A percentile compares a stretch with the other conserved stretches of the same genome.
Evolutionary conservation across 2,888 invertebrate genomes (phyloP).

Genomic region (Phytoseiulus persimilis): DNA sequence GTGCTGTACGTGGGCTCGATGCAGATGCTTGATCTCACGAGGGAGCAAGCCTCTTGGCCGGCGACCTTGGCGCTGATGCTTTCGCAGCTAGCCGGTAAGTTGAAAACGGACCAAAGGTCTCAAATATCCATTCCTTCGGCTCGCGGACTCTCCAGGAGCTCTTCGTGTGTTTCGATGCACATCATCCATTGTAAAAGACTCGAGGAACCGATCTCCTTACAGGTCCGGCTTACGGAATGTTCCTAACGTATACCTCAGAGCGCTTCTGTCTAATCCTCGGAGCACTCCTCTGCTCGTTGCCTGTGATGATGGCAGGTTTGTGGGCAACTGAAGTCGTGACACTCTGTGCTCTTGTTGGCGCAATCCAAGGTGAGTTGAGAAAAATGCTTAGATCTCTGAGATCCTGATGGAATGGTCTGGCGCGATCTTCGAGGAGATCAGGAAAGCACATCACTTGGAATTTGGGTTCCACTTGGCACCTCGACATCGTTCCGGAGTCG

Average conservation of each 20-base stretch:
- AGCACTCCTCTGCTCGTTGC: background rate
- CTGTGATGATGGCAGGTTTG: background rate
- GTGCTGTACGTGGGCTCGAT: constrained; percentile 30
- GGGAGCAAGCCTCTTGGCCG: constrained; percentile 25
- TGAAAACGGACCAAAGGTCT: too few relatives aligned
- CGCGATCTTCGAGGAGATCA: too few relatives aligned
- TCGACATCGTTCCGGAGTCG: too few relatives aligned
- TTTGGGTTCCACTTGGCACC: too few relatives aligned
- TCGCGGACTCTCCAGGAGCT: too few relatives aligned
- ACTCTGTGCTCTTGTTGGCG: background rate
- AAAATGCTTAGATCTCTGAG: too few relatives aligned
- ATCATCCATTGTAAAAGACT: too few relatives aligned
- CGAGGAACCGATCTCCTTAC: background rate
- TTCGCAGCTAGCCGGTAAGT: constrained; percentile 14
- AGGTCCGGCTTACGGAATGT: background rate
- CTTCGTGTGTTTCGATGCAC: too few relatives aligned
- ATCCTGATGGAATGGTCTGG: too few relatives aligned
- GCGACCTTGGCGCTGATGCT: constrained; percentile 23
- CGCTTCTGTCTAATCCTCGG: background rate
- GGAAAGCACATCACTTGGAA: too few relatives aligned
- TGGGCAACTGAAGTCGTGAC: background rate
- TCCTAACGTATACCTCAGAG: background rate
- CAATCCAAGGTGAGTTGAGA: background rate
- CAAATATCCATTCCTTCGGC: too few relatives aligned
- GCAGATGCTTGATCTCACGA: constrained; percentile 18